Conservation (phyloP, 2,797 vertebrate species). For the Sebastes dallii region DNA sequence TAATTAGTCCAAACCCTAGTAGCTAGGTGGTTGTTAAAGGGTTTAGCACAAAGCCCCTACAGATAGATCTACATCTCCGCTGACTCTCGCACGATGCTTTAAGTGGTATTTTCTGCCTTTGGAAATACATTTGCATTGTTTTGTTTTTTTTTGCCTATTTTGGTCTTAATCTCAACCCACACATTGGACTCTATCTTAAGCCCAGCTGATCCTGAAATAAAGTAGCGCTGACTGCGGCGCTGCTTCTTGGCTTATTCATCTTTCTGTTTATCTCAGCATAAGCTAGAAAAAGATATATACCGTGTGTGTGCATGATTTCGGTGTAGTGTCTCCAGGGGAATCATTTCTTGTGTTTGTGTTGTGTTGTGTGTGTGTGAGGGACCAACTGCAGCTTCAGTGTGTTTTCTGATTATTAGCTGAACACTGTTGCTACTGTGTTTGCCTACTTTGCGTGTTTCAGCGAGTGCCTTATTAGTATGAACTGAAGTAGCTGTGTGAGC, state of each 20-base stretch:
- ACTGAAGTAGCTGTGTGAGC: background rate
- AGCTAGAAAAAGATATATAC: background rate
- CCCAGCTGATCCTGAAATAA: constrained; percentile 1
- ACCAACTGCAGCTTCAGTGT: background rate
- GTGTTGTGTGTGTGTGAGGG: background rate
- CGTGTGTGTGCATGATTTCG: background rate
- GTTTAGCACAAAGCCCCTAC: constrained; percentile 13
- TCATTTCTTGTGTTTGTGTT: background rate
- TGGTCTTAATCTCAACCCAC: background rate
- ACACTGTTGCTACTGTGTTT: constrained; percentile 13
- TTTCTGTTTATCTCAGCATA: constrained; percentile 26
- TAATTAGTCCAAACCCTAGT: constrained; percentile 1
- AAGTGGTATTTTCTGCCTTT: background rate
- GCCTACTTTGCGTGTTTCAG: background rate
- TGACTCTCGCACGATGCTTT: background rate
- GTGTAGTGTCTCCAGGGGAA: background rate
- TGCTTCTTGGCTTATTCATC: background rate
- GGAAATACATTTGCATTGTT: background rate
- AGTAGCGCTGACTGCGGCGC: background rate
- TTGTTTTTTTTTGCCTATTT: background rate
- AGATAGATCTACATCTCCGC: constrained; percentile 7
- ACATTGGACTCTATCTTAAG: constrained; percentile 4
- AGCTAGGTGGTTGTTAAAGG: background rate
- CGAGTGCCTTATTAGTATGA: constrained; percentile 21
- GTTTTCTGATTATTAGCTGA: constrained; percentile 3